A percentile compares a stretch with the other conserved stretches of the same genome.
These are phyloP conservation scores for Plutella xylostella DNA, from an alignment of 2,888 invertebrate species.

Conservation along the genomic window DNA sequence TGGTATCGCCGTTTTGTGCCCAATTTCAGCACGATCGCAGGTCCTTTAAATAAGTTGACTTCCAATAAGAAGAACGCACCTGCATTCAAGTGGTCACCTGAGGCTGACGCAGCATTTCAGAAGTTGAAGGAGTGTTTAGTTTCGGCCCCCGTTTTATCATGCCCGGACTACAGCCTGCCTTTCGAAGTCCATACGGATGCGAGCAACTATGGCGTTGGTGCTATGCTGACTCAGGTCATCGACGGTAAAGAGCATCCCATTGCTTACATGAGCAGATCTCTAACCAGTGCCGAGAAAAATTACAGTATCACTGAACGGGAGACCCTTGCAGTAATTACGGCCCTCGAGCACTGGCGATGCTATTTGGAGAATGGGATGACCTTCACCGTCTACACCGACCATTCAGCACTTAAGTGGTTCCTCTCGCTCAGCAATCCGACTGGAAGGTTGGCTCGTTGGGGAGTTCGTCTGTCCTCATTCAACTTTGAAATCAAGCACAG, in stretches of 20 bases:
- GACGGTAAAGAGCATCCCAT: constrained; percentile 5
- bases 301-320: constrained; percentile 8
- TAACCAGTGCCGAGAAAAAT: constrained; percentile 4
- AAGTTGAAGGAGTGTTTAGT: constrained; percentile 6
- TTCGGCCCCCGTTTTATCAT: constrained; percentile 6
- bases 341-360: background rate
- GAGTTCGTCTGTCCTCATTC: constrained; percentile 2
- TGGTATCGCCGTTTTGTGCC: constrained; percentile 22
- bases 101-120: constrained; percentile 16
- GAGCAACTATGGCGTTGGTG: constrained; percentile 1
- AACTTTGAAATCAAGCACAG: constrained; percentile 10
- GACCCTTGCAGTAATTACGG: background rate
- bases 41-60: constrained; percentile 13
- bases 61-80: constrained; percentile 14
- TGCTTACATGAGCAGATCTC: constrained; percentile 4
- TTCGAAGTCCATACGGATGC: constrained; percentile 5
- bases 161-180: constrained; percentile 3
- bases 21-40: constrained; percentile 20
- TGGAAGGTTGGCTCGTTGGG: constrained; percentile 7
- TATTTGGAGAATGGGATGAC: background rate
- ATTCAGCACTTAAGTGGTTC: constrained; percentile 3
- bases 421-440: constrained; percentile 1
- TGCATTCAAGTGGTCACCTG: constrained; percentile 17
- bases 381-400: background rate
- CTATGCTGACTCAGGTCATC: constrained; percentile 3